Base-by-base conservation (phyloP, 2,113 vertebrate species). In the Recurvirostra avosetta region DNA sequence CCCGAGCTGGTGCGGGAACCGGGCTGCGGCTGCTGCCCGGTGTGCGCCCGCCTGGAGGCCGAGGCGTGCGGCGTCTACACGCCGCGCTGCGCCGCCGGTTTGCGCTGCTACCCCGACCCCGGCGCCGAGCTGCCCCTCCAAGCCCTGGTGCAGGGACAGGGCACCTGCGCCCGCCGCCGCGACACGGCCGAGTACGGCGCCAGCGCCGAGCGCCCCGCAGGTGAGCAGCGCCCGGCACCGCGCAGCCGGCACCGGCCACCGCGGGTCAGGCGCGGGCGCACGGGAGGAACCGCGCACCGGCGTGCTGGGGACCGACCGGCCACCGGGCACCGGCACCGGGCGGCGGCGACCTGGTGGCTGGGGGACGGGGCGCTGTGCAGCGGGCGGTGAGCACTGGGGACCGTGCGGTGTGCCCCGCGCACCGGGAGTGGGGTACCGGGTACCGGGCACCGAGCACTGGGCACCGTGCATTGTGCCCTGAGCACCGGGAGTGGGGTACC, bases 1-100 rank as follows among this genome's bases (percentile, higher is more conserved):
- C 52, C 87, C 5, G 99, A 99, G 96, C 98, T 99, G 56, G 95
- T 96, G 73, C 83, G 92, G 75, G 93, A 91, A 32, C 90, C 95
- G 38, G 96, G 96, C 65, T 96, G 96, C 82, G 99, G 99, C 53
- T 99, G 99, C 92, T 99, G 99, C 98, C 98, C 98, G 62, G 98
- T 99, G 8, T 96, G 96, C 89, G 94, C 96, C 82, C 96, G 94
- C 65, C 71, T 96, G 82, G 98, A 98, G 85, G 95, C 98, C 58
- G 98, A 99, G 92, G 94, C 97, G 8, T 99, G 99, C 86, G 99
- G 99, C 43, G 99, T 99, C 49, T 99, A 99, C 97, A 98, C 98
- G 16, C 98, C 99, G 5, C 98, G 99, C 92, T 99, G 99, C 98
- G 98, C 98, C 87, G 98, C 97, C 34, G 98, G 98, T 65, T 97